Conservation (phyloP, 2,797 vertebrate genomes). For the Melanotaenia pygmaea region DNA sequence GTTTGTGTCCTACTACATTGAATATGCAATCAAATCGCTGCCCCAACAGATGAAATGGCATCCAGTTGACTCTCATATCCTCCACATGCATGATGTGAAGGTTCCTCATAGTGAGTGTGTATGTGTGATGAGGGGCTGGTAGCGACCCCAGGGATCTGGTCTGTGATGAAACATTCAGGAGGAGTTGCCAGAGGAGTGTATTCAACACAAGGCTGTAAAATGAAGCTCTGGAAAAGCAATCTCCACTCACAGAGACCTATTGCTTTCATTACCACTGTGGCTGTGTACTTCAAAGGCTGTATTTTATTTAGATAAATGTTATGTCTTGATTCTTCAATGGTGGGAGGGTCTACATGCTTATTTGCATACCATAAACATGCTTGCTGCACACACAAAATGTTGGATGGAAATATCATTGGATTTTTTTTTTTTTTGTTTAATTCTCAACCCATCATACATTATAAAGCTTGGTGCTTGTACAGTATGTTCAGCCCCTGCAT, state of each 20-base stretch:
- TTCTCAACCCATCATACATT: conserved; percentile 33
- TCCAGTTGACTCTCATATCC: conserved; percentile 77
- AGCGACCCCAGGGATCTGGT: conserved; percentile 74
- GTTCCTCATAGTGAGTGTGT: conserved; percentile 52
- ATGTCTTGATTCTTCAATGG: conserved; percentile 33
- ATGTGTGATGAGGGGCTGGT: conserved; percentile 61
- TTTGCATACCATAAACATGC: conserved; percentile 63
- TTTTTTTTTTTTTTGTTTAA: conserved; percentile 29
- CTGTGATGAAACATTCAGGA: conserved; percentile 83
- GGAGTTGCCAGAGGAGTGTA: conserved; percentile 75
- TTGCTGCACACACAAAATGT: conserved; percentile 31
- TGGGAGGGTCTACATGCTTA: conserved; percentile 52
- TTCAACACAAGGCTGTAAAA: conserved; percentile 76
- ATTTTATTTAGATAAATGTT: conserved; percentile 74
- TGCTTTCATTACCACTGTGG: conserved; percentile 73
- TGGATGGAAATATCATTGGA: conserved; percentile 38
- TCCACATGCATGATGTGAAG: conserved; percentile 68
- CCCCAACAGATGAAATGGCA: conserved; percentile 75
- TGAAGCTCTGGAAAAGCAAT: conserved; percentile 81
- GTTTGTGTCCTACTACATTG: conserved; percentile 71
- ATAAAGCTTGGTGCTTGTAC: conserved; percentile 30
- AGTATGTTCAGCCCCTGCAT: conserved; percentile 43
- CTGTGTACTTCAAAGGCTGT: conserved; percentile 68
- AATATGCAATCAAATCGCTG: conserved; percentile 76
- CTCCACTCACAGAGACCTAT: conserved; percentile 77